Conservation (phyloP, 2,113 vertebrate genomes). For the pig (Sus scrofa) region T2T-Sscrofa CM000817.6:123361501-123362000, state of each 20-base stretch:
- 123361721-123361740: no score
- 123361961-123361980: background rate
- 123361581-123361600: no score
- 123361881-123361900: background rate
- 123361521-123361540: background rate
- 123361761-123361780: no score
- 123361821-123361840: background rate
- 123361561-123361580: background rate
- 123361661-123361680: no score
- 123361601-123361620: no score
- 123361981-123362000: background rate
- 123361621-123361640: no score
- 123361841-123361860: background rate
- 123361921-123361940: background rate
- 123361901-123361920: background rate
- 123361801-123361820: background rate
- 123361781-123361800: no score
- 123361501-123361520: background rate
- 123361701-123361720: no score
- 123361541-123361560: background rate
- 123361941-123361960: background rate
- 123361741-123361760: no score
- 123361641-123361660: no score
- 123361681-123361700: no score
- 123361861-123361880: background rate